Evolutionary conservation across 2,888 invertebrate genomes (phyloP).

Genomic region (Drosophila mulleri): DNA sequence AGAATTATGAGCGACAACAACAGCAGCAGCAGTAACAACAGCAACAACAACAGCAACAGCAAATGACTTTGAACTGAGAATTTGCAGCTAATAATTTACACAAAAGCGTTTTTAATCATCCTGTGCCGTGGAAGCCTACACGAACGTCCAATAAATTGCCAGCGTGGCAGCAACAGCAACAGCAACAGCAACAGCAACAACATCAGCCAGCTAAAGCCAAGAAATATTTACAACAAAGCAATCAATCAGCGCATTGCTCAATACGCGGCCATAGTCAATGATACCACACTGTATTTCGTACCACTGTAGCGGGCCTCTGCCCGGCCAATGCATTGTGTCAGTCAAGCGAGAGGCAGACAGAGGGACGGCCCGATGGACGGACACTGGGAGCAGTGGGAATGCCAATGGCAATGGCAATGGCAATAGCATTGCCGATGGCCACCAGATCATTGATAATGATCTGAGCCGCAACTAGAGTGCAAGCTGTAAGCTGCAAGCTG

Average conservation of each 20-base stretch:
- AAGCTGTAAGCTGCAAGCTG: constrained; percentile 18
- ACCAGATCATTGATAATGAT: constrained; percentile 78
- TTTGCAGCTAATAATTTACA: constrained; percentile 82
- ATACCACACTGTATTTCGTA: constrained; percentile 60
- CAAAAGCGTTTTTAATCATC: constrained; percentile 81
- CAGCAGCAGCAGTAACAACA: constrained; percentile 35
- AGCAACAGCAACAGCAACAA: constrained; percentile 37
- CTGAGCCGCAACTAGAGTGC: constrained; percentile 60
- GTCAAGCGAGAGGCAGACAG: constrained; percentile 34
- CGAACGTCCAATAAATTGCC: constrained; percentile 62
- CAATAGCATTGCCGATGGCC: constrained; percentile 43
- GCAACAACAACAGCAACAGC: constrained; percentile 36
- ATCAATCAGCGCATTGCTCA: constrained; percentile 76
- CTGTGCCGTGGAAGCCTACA: constrained; percentile 49
- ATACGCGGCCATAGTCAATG: constrained; percentile 63
- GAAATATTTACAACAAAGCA: constrained; percentile 75
- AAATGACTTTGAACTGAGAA: constrained; percentile 72
- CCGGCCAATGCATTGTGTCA: constrained; percentile 61
- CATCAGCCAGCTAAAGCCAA: constrained; percentile 36
- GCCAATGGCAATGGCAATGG: constrained; percentile 28
- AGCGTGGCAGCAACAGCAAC: constrained; percentile 60
- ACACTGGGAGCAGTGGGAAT: constrained; percentile 46
- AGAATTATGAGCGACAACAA: constrained; percentile 75
- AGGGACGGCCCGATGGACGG: constrained; percentile 9
- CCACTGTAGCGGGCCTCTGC: constrained; percentile 37